Evolutionary conservation across 2,888 invertebrate genomes (phyloP).

Genomic region (Muschampia plurimacula): DNA sequence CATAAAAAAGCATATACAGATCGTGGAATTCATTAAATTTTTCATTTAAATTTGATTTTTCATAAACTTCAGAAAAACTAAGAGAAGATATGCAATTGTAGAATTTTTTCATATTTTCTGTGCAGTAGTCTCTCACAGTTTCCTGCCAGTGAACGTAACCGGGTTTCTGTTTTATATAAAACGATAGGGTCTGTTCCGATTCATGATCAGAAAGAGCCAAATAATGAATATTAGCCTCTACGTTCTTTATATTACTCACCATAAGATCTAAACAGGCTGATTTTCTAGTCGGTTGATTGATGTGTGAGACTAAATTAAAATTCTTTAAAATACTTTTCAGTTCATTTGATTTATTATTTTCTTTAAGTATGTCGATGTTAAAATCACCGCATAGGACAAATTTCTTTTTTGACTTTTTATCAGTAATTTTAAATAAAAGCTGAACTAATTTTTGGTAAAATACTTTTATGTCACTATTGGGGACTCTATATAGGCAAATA

Average conservation of each 20-base stretch:
- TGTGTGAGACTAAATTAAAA: not conserved
- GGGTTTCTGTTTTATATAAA: not conserved
- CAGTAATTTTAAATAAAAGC: not conserved
- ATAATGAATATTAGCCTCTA: not conserved
- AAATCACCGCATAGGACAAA: constrained; percentile 30
- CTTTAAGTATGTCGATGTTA: constrained; percentile 21
- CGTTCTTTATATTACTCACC: constrained; percentile 6
- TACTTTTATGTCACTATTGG: not conserved
- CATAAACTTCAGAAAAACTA: constrained; percentile 1
- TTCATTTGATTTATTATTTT: not conserved
- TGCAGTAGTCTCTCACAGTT: not conserved
- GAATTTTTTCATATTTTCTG: not conserved
- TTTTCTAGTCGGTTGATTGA: not conserved
- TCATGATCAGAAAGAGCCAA: constrained; percentile 6
- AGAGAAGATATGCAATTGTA: not conserved
- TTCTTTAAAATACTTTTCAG: not conserved
- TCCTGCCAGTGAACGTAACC: not conserved
- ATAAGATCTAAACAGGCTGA: not conserved
- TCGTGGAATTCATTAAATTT: constrained; percentile 3
- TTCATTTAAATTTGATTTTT: not conserved
- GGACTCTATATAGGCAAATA: constrained; percentile 21
- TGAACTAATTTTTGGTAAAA: constrained; percentile 10
- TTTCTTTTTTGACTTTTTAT: constrained; percentile 21
- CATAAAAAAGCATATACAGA: not conserved
- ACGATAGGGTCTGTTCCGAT: not conserved